Percentiles rank a stretch among this genome's conserved stretches.
Conservation (phyloP, 1,140 invertebrate genomes). For the Theocolax elegans region DNA sequence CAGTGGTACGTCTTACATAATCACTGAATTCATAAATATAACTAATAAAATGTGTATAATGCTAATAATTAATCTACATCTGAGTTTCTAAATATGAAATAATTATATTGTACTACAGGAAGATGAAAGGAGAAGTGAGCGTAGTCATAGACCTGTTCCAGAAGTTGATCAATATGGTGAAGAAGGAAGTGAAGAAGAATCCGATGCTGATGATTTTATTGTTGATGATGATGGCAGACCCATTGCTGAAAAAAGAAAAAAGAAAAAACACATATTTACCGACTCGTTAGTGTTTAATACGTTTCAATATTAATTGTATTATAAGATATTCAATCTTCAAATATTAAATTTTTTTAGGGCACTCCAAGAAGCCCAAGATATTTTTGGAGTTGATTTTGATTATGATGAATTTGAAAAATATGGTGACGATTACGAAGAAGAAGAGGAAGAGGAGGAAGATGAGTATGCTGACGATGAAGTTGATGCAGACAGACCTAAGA, state of each 20-base stretch:
- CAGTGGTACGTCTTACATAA: slow-evolving; percentile 50
- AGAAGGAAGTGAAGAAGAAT: slow-evolving; percentile 82
- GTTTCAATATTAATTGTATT: too few relatives aligned
- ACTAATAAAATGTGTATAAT: not conserved
- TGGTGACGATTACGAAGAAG: slow-evolving; percentile 88
- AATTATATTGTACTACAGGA: slow-evolving; percentile 69
- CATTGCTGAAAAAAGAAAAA: slow-evolving; percentile 87
- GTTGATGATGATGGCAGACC: slow-evolving; percentile 96
- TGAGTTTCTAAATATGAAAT: not conserved
- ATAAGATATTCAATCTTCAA: not conserved
- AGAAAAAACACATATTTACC: slow-evolving; percentile 88
- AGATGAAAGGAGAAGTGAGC: slow-evolving; percentile 80
- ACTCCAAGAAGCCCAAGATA: slow-evolving; percentile 98
- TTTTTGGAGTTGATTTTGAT: slow-evolving; percentile 99
- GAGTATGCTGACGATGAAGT: slow-evolving; percentile 80
- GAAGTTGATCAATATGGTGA: slow-evolving; percentile 79
- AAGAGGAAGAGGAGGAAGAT: slow-evolving; percentile 74
- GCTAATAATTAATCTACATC: not conserved
- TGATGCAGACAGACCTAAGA: slow-evolving; percentile 69
- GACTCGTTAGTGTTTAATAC: slow-evolving; percentile 81
- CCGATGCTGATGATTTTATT: slow-evolving; percentile 96
- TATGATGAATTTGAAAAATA: slow-evolving; percentile 95
- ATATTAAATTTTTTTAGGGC: slow-evolving; percentile 70
- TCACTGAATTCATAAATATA: not conserved
- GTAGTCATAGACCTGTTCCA: slow-evolving; percentile 68